Base-by-base conservation (phyloP, 1,140 invertebrate species). In the Phymorhynchus buccinoides region DNA sequence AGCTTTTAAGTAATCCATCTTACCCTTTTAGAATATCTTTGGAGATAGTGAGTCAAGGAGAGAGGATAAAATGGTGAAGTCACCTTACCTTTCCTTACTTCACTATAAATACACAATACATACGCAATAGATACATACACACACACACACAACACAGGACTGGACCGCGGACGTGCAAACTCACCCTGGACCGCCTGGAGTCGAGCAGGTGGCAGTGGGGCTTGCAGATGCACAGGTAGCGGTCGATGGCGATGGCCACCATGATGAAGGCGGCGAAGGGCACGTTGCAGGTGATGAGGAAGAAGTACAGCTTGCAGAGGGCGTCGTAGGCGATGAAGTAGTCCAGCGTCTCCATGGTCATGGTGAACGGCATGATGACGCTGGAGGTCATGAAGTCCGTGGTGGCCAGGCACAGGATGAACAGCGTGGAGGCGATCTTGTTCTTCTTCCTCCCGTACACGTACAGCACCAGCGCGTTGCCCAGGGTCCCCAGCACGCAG, bases 151-250 rank as follows among this genome's bases (percentile, higher is more conserved):
- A n/a, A n/a, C n/a, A n/a, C n/a, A n/a, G n/a, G n/a, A n/a, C n/a
- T n/a, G n/a, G n/a, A n/a, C n/a, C n/a, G n/a, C n/a, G n/a, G n/a
- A n/a, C n/a, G n/a, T n/a, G n/a, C n/a, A n/a, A n/a, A 44, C 68
- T 79, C 56, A 84, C 75, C 73, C 44, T 44, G 16, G 82, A 82
- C 32, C 81, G 42, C 32, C 41, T 84, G 48, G 84, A 75, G 27
- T 91, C 93, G 78, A 93, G 90, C 14, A 90, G 85, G 71, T 92
- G 90, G 1, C 88, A 85, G 73, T 91, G 92, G 7, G 92, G 92
- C 83, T 90, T 90, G 86, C 93, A 93, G 39, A 93, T 93, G 78
- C 93, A 93, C 16, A 93, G 88, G 86, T 91, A 93, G 39, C 93
- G 82, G 84, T 93, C 93, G 78, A 93, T 89, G n/a, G 93, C 93